These are phyloP conservation scores for Nephrotoma flavescens DNA, from an alignment of 2,888 invertebrate species.

Conservation along the genomic window DNA sequence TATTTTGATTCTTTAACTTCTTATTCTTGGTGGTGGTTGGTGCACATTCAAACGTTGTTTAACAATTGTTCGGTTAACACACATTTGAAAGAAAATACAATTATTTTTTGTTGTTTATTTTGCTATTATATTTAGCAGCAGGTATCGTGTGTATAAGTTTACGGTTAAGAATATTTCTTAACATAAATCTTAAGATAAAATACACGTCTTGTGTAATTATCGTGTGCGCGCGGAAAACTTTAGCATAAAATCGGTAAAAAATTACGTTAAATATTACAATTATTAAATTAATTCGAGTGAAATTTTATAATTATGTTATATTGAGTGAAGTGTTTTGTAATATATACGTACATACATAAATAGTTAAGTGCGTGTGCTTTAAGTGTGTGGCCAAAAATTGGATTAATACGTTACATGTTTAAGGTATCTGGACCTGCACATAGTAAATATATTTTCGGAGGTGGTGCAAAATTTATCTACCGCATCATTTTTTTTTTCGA, in stretches of 20 bases:
- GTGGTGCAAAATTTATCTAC: not conserved
- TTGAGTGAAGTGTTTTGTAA: not conserved
- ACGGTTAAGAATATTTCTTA: not conserved
- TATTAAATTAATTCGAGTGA: not conserved
- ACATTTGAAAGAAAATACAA: not conserved
- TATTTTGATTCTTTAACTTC: not conserved
- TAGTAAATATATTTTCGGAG: not conserved
- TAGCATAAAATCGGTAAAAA: too few relatives aligned
- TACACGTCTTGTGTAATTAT: not conserved
- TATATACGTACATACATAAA: not conserved
- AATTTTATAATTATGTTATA: not conserved
- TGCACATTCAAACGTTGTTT: not conserved
- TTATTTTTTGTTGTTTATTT: not conserved
- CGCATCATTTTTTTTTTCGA: not conserved
- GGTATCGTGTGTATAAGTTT: not conserved
- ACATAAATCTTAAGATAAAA: not conserved
- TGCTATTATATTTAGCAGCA: not conserved
- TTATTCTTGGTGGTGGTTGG: not conserved
- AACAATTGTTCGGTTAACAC: slow-evolving; percentile 3
- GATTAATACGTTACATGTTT: not conserved
- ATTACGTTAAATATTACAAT: not conserved
- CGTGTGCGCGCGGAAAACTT: not conserved
- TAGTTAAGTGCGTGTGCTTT: not conserved
- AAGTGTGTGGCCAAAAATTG: not conserved
- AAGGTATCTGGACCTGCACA: not conserved